These are phyloP conservation scores for Nasonia longicornis DNA, from an alignment of 1,140 invertebrate genomes.

Conservation along the genomic window DNA sequence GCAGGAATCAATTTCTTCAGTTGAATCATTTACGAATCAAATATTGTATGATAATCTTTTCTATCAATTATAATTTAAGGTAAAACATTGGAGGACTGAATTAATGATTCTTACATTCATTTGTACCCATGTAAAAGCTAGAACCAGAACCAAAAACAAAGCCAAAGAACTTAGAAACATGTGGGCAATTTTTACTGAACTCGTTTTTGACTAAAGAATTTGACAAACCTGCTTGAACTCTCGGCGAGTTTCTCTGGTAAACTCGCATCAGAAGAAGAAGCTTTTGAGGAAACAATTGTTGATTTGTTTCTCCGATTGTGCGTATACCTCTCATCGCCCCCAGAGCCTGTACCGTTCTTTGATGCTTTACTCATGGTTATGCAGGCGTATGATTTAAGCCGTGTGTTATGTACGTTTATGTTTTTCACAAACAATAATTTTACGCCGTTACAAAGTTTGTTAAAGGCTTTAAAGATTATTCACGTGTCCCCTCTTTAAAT, in stretches of 20 bases:
- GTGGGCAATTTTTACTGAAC: conserved; percentile 48
- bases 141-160: conserved; percentile 20
- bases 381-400: conserved; percentile 39
- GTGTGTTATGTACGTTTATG: conserved; percentile 27
- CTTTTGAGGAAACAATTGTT: conserved; percentile 54
- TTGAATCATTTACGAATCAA: too few species aligned
- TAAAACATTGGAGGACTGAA: neutral
- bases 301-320: conserved; percentile 57
- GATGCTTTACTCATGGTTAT: conserved; percentile 59
- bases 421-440: conserved; percentile 19
- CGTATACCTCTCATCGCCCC: conserved; percentile 63
- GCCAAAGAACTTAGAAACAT: conserved; percentile 39
- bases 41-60: too few species aligned
- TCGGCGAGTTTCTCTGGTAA: conserved; percentile 55
- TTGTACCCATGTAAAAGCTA: conserved; percentile 8
- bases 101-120: neutral
- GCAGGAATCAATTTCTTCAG: too few species aligned
- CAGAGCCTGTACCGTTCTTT: conserved; percentile 60
- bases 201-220: conserved; percentile 49
- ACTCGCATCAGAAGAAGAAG: conserved; percentile 52
- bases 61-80: neutral
- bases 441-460: conserved; percentile 16
- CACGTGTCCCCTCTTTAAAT: conserved; percentile 23
- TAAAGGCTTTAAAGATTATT: conserved; percentile 34
- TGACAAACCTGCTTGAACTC: conserved; percentile 61